Conservation (phyloP, 2,113 vertebrate genomes). For the Anarhynchus alexandrinus region DNA sequence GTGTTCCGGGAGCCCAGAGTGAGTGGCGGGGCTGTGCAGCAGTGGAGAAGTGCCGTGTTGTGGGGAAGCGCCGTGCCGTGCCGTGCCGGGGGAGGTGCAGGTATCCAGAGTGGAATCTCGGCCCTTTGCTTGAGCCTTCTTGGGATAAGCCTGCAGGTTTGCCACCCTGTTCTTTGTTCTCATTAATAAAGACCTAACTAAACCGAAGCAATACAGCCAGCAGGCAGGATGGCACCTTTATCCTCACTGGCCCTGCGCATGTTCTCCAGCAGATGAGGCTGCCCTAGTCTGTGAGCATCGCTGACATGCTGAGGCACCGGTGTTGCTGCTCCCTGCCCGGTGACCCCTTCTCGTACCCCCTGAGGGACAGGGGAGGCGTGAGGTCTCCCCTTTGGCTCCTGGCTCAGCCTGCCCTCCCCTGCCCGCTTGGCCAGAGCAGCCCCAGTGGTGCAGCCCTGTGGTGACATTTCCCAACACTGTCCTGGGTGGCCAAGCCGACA, state of each 20-base stretch:
- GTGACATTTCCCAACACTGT: not conserved
- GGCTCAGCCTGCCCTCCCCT: not conserved
- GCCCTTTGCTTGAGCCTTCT: not conserved
- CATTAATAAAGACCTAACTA: not conserved
- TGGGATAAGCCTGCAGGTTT: not conserved
- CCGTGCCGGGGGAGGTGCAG: rapidly evolving
- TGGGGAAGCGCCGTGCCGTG: rapidly evolving
- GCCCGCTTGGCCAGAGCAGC: not conserved
- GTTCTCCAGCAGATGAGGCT: not conserved
- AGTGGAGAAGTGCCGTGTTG: not conserved
- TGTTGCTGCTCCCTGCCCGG: not conserved
- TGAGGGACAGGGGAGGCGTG: rapidly evolving
- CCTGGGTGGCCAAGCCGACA: not conserved
- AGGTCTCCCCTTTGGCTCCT: not conserved
- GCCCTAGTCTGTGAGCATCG: not conserved
- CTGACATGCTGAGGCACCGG: rapidly evolving
- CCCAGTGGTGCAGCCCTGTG: not conserved
- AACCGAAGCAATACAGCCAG: rapidly evolving
- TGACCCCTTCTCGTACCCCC: not conserved
- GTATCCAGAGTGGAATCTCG: not conserved
- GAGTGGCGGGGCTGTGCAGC: rapidly evolving
- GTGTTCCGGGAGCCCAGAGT: rapidly evolving
- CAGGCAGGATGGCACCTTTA: not conserved
- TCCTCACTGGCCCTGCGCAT: not conserved
- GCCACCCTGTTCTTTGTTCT: not conserved